A percentile compares a stretch with the other conserved stretches of the same genome.
Conservation (phyloP, 1,140 invertebrate genomes). For the Ooceraea biroi region DNA sequence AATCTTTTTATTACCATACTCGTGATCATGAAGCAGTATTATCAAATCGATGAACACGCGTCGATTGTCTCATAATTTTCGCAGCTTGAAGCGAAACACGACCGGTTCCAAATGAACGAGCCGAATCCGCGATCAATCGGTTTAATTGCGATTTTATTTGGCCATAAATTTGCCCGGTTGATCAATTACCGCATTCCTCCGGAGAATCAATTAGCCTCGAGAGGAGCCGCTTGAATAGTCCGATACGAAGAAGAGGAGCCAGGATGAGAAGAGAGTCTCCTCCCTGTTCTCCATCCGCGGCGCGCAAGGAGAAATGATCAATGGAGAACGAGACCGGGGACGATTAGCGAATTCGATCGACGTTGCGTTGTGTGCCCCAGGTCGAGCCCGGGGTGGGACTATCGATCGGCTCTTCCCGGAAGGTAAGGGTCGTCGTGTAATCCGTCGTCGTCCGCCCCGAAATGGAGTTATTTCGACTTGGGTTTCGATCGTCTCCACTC, state of each 20-base stretch:
- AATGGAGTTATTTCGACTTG: slow-evolving; percentile 79
- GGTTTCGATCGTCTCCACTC: slow-evolving; percentile 71
- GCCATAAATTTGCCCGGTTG: slow-evolving; percentile 42
- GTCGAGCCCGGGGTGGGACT: slow-evolving; percentile 63
- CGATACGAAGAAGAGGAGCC: neutral
- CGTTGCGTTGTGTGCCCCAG: slow-evolving; percentile 49
- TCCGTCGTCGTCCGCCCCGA: slow-evolving; percentile 72
- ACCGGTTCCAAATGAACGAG: neutral
- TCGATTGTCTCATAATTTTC: neutral
- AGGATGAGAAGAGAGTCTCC: neutral
- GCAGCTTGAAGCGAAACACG: neutral
- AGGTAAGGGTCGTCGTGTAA: slow-evolving; percentile 74
- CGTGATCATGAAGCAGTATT: neutral
- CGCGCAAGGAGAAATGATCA: slow-evolving; percentile 52
- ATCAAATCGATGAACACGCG: neutral
- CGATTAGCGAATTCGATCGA: slow-evolving; percentile 71
- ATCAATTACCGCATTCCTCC: slow-evolving; percentile 35
- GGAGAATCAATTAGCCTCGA: slow-evolving; percentile 40
- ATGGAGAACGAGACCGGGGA: slow-evolving; percentile 50
- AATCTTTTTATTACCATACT: neutral
- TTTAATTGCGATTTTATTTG: slow-evolving; percentile 55
- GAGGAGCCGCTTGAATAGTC: slow-evolving; percentile 20
- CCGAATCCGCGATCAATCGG: slow-evolving; percentile 26
- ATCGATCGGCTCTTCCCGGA: slow-evolving; percentile 81
- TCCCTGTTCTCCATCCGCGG: neutral